These are phyloP conservation scores for Perdita meconis DNA, from an alignment of 2,888 invertebrate genomes.

Conservation along the genomic window DNA sequence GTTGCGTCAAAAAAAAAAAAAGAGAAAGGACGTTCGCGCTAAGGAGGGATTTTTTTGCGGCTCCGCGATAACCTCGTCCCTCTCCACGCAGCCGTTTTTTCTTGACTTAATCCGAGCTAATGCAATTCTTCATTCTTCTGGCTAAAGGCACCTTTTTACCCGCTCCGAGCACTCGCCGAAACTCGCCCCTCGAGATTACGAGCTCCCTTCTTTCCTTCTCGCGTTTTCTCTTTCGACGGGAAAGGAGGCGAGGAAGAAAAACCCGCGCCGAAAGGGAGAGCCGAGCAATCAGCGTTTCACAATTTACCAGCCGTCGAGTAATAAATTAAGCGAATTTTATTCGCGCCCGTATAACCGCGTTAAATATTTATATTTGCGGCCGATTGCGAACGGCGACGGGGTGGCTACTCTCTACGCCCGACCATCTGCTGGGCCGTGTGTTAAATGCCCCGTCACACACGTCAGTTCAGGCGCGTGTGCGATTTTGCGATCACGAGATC, in stretches of 20 bases:
- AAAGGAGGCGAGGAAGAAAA: constrained; percentile 3
- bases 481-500: neutral
- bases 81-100: constrained; percentile 40
- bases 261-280: constrained; percentile 11
- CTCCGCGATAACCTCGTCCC: constrained; percentile 36
- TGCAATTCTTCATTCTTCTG: constrained; percentile 66
- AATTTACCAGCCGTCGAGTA: constrained; percentile 67
- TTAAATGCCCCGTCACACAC: constrained; percentile 67
- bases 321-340: constrained; percentile 75
- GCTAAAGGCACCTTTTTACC: constrained; percentile 53
- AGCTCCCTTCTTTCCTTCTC: neutral
- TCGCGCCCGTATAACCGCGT: constrained; percentile 70
- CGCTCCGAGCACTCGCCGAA: constrained; percentile 55
- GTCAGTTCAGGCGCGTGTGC: constrained; percentile 18
- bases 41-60: constrained; percentile 35
- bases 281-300: constrained; percentile 70
- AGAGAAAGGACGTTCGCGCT: constrained; percentile 1
- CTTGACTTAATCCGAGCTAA: constrained; percentile 65
- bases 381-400: constrained; percentile 60
- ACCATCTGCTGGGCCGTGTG: constrained; percentile 55
- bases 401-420: constrained; percentile 19
- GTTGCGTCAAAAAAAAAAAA: neutral
- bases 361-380: constrained; percentile 75
- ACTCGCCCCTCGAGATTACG: constrained; percentile 64
- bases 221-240: neutral